Evolutionary conservation across 2,113 vertebrate genomes (phyloP), one percentile per base, ranked within the genome.

Genomic region (Oophaga pumilio): DNA sequence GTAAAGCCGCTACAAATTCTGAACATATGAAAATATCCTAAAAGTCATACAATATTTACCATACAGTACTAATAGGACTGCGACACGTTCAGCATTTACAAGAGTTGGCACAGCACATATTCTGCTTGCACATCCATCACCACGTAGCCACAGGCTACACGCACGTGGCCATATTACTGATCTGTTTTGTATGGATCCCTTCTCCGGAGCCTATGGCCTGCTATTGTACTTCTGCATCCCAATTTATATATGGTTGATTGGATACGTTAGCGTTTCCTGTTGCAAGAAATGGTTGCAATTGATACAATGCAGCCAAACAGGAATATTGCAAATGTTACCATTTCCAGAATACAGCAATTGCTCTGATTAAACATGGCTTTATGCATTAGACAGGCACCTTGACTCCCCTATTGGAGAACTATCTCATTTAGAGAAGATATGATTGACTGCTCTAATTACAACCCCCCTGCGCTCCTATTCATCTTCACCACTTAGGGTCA

Each of bases 391-490:
- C 80, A 18, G 80, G 18, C 80, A 52, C 80, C 43, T 22, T 64
- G 57, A 64, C 9, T n/a, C 33, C 64, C n/a, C 59, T 68, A 68
- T 53, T 53, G 81, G 62, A 83, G 81, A 76, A 85, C 18, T 60
- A 26, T 64, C 60, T 68, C 53, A 62, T 68, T 78, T 56, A 79
- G 60, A 18, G 52, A 68, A n/a, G 43, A 86, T 66, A 79, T 79
- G 85, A 86, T 86, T 86, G 85, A 86, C 85, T 86, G 85, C 76
- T 77, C 66, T 86, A 86, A 86, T 86, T 86, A 86, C 76, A 79
- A 20, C 17, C 13, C 24, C 62, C 49, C 76, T 50, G 60, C 85
- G 9, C 76, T 69, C 43, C 76, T 56, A 86, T 86, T 86, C 85
- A 86, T 80, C 76, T 86, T 33, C 76, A 86, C n/a, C 74, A 79